These are phyloP conservation scores for Rugalucina vietnamica DNA, from an alignment of 2,888 invertebrate species.

Conservation along the genomic window DNA sequence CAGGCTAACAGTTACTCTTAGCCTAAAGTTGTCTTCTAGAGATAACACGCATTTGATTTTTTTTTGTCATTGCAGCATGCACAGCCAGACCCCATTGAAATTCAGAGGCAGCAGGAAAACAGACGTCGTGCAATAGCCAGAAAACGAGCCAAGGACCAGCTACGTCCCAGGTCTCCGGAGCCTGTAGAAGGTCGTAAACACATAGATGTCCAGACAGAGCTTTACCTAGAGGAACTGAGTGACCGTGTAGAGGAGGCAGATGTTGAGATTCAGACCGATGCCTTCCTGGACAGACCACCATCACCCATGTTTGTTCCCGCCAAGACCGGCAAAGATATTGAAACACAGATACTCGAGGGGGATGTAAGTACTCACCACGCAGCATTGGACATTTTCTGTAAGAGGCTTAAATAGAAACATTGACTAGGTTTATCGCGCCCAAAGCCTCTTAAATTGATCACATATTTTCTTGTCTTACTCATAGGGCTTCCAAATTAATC, in stretches of 20 bases:
- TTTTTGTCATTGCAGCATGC: slow-evolving; percentile 85
- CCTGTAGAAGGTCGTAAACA: slow-evolving; percentile 93
- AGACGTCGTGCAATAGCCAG: slow-evolving; percentile 90
- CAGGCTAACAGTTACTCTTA: too few species aligned
- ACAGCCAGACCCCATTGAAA: slow-evolving; percentile 85
- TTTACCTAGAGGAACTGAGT: slow-evolving; percentile 92
- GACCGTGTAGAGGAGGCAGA: slow-evolving; percentile 87
- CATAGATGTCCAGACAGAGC: slow-evolving; percentile 95
- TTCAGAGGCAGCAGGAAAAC: slow-evolving; percentile 86
- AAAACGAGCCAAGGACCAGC: slow-evolving; percentile 88
- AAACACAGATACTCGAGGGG: slow-evolving; percentile 95
- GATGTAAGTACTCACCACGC: too few species aligned
- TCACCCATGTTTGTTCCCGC: slow-evolving; percentile 91
- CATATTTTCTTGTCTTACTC: too few species aligned
- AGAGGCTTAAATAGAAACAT: too few species aligned
- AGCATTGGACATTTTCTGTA: too few species aligned
- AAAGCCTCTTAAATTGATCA: too few species aligned
- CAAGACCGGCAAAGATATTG: slow-evolving; percentile 91
- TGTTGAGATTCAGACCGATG: slow-evolving; percentile 93
- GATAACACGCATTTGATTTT: not conserved
- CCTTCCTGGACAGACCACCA: slow-evolving; percentile 92
- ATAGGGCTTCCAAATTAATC: too few species aligned
- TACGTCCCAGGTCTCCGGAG: slow-evolving; percentile 89
- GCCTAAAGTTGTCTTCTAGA: too few species aligned
- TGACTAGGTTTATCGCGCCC: too few species aligned